Evolutionary conservation across 2,113 vertebrate genomes (phyloP).

Genomic region (Centropristis striata): DNA sequence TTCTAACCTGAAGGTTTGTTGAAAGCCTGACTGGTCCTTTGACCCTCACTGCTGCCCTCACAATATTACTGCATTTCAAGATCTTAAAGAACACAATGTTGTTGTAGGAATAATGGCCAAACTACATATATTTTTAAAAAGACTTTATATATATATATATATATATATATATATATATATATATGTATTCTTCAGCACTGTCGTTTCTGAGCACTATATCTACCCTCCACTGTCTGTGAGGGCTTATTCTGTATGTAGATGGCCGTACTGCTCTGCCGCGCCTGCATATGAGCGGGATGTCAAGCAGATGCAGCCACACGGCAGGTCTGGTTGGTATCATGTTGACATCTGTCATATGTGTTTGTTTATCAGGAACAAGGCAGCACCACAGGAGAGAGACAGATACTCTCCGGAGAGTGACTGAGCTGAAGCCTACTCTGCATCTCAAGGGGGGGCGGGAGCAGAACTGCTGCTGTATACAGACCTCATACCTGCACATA

Average conservation of each 20-base stretch:
- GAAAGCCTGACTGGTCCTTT: conserved; percentile 5
- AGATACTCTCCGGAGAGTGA: conserved; percentile 48
- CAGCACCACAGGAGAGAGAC: conserved; percentile 51
- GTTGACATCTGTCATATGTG: conserved; percentile 76
- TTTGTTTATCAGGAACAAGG: conserved; percentile 73
- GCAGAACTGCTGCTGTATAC: conserved; percentile 9
- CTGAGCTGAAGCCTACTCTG: conserved; percentile 32
- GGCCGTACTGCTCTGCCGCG: neutral
- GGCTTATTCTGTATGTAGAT: conserved; percentile 9
- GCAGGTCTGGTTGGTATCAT: conserved; percentile 46
- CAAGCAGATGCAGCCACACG: conserved; percentile 15
- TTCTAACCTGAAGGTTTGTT: neutral
- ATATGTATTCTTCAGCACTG: neutral
- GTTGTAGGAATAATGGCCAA: neutral
- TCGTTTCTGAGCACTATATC: neutral
- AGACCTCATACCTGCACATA: conserved; percentile 18
- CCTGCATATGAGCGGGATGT: conserved; percentile 29
- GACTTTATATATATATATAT: neutral
- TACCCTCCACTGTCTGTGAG: neutral
- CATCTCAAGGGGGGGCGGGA: neutral
- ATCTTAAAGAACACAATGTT: neutral
- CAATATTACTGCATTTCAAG: neutral
- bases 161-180: no score
- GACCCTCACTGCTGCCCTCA: neutral
- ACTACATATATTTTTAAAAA: neutral